phyloP scores from a whole-genome alignment of 2,888 invertebrate species.

The Parnassius smintheus region DNA sequence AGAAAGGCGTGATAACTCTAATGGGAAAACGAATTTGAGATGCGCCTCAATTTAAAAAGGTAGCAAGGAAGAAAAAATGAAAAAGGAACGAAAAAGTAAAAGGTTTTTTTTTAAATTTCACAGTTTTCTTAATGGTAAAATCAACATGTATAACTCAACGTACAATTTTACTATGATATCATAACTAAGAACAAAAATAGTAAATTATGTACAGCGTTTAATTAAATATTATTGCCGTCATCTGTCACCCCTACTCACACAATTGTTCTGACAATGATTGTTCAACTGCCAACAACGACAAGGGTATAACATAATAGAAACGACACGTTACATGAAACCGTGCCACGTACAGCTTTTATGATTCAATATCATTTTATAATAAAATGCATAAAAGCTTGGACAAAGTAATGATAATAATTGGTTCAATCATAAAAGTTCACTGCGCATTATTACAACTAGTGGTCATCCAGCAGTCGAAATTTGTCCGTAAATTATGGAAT shows the following conservation, averaged over 20 bases:
- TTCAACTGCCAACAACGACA: constrained; percentile 50
- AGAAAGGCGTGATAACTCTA: neutral
- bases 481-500: no score
- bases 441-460: no score
- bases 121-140: neutral
- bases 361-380: constrained; percentile 37
- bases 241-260: constrained; percentile 34
- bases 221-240: constrained; percentile 21
- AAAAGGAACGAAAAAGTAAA: neutral
- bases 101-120: neutral
- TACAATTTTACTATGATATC: neutral
- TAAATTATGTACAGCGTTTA: neutral
- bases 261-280: constrained; percentile 45
- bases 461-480: no score
- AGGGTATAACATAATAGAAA: constrained; percentile 55
- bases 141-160: neutral
- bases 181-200: neutral
- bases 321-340: constrained; percentile 40
- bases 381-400: constrained; percentile 8
- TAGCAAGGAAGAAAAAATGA: neutral
- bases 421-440: no score
- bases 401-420: neutral
- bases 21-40: neutral
- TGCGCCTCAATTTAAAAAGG: neutral
- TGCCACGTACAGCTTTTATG: constrained; percentile 41